These are phyloP conservation scores for Gymnosoma rotundatum DNA, from an alignment of 2,888 invertebrate species.

Conservation along the genomic window DNA sequence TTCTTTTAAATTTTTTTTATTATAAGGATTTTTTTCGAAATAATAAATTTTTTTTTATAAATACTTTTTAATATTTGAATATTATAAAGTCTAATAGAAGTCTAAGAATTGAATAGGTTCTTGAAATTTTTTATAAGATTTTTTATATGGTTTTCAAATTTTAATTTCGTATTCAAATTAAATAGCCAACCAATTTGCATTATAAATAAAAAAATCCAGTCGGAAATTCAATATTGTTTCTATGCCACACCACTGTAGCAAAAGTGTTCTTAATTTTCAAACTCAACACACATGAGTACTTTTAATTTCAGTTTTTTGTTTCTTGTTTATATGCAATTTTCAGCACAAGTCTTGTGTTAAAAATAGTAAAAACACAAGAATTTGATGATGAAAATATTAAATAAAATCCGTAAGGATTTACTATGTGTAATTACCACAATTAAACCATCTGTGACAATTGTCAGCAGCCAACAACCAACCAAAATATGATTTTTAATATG, in stretches of 20 bases:
- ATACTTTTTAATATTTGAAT: too few relatives aligned
- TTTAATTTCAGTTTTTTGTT: conserved; percentile 26
- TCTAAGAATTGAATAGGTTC: too few relatives aligned
- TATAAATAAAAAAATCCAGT: too few relatives aligned
- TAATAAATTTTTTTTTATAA: too few relatives aligned
- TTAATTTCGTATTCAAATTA: too few relatives aligned
- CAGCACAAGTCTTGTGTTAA: conserved; percentile 59
- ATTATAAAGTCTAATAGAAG: too few relatives aligned
- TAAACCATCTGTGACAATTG: conserved; percentile 83
- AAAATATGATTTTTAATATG: conserved; percentile 55
- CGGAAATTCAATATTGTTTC: not conserved
- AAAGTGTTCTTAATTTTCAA: not conserved
- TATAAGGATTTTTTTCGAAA: too few relatives aligned
- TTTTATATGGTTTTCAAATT: too few relatives aligned
- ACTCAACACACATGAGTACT: conserved; percentile 37
- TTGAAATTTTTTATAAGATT: too few relatives aligned
- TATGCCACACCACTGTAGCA: conserved; percentile 17
- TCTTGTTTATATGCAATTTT: conserved; percentile 37
- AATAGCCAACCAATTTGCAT: too few relatives aligned
- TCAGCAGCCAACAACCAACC: conserved; percentile 71
- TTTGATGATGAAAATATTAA: conserved; percentile 57
- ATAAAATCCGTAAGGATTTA: conserved; percentile 81
- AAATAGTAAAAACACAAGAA: conserved; percentile 17
- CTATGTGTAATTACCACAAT: conserved; percentile 82
- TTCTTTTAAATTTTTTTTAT: too few relatives aligned